A percentile compares a stretch with the other conserved stretches of the same genome.
phyloP scores from a whole-genome alignment of 1,140 invertebrate species.

The Calliphora vicina region DNA sequence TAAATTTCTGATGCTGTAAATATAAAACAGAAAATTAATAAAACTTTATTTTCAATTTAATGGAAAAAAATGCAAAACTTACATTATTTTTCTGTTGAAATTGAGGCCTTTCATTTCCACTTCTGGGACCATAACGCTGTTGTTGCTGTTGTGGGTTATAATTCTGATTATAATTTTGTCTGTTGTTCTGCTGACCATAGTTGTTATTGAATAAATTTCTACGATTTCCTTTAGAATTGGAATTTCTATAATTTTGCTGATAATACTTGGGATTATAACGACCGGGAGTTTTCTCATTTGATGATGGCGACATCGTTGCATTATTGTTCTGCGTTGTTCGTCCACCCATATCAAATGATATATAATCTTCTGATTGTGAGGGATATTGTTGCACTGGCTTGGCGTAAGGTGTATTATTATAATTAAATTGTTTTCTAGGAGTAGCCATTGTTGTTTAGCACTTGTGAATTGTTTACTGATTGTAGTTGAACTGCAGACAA shows the following conservation, averaged over 20 bases:
- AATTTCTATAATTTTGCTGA: background rate
- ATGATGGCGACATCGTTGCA: background rate
- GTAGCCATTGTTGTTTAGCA: background rate
- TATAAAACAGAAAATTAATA: background rate
- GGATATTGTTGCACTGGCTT: constrained; percentile 20
- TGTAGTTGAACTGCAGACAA: background rate
- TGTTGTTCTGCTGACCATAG: background rate
- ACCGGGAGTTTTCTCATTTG: background rate
- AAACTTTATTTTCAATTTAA: background rate
- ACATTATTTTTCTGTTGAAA: background rate
- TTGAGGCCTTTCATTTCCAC: background rate
- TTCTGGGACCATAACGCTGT: background rate
- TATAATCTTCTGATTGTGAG: constrained; percentile 36
- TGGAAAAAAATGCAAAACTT: background rate
- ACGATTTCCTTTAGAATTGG: background rate
- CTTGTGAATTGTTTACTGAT: no score
- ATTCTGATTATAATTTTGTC: background rate
- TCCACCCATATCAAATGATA: constrained; percentile 37
- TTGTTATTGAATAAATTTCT: constrained; percentile 26
- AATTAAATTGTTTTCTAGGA: constrained; percentile 3
- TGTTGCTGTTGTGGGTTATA: no score
- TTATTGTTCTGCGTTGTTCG: constrained; percentile 34
- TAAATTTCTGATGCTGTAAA: background rate
- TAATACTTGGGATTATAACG: background rate
- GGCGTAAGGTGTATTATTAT: constrained; percentile 36